These are phyloP conservation scores for Vidua macroura DNA, from an alignment of 2,113 vertebrate genomes.

Conservation along the genomic window DNA sequence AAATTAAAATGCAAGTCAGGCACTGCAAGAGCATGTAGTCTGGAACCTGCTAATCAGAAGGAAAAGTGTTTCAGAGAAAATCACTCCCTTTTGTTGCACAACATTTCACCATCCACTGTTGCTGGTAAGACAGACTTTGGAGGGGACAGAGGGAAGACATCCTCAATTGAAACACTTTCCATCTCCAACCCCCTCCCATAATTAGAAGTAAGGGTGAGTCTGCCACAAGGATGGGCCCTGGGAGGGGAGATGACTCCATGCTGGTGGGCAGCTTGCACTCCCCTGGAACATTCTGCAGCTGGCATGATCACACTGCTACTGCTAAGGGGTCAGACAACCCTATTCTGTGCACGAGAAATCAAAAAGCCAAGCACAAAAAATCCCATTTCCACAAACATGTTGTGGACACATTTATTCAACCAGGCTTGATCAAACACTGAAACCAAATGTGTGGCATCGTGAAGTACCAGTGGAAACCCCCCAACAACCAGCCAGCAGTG, in stretches of 20 bases:
- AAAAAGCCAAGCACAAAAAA: background rate
- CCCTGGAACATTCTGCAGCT: background rate
- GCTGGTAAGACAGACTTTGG: background rate
- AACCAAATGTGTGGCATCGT: accelerated
- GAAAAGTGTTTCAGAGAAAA: background rate
- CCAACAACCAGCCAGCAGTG: background rate
- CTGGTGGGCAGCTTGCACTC: accelerated
- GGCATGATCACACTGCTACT: accelerated
- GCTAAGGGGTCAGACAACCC: background rate
- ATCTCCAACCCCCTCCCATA: accelerated
- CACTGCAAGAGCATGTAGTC: background rate
- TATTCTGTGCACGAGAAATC: accelerated
- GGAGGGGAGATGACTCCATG: accelerated
- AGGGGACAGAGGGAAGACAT: background rate
- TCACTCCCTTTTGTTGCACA: background rate
- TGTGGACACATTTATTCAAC: background rate
- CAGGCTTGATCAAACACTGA: background rate
- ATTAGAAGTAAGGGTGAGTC: too few species aligned
- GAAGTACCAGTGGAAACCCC: background rate
- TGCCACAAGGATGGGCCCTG: accelerated
- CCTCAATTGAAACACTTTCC: background rate
- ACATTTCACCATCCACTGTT: background rate
- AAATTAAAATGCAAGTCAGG: background rate
- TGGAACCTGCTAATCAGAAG: background rate
- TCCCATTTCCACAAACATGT: background rate